Base-by-base conservation (phyloP, 2,888 invertebrate species). In the Linyphia triangularis region DNA sequence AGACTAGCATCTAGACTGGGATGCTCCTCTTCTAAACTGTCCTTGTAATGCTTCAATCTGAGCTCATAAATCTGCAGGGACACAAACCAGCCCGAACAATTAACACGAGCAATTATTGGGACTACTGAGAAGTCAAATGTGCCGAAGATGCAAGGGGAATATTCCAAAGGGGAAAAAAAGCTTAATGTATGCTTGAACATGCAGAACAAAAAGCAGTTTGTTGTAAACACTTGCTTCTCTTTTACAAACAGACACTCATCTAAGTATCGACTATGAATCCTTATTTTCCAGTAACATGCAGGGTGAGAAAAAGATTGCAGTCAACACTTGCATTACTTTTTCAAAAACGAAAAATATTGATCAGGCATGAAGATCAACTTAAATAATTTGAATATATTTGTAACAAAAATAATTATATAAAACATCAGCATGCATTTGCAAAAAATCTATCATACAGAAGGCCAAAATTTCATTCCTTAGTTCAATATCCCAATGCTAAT, bases 21-120 rank as follows among this genome's bases (percentile, higher is more conserved):
- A 92, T 96, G 96, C 78, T 96, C 94, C 92, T 96, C 96, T 92
- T 95, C 95, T 91, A 97, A 94, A 93, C 95, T 95, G 92, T 97
- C 97, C 90, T 95, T 95, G 94, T 96, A 98, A 91, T 96, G 95
- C 93, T 96, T 96, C 93, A 97, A 95, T 92, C 96, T 95, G 93
- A 96, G 95, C 93, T 96, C 96, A 94, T 96, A 96, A 93, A 96
- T 96, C 97, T 89, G 81, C 69, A 75, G 85, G 81, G 85, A 89
- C 88, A n/a, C n/a, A 89, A 89, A 89, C 67, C 43, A 78, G 61
- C 81, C 84, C 70, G 75, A 3, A 86, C 57, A 83, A 4, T 57
- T 69, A 72, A 81, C 28, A 84, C 59, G 57, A 6, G 57, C 61
- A 22, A 70, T 26, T 43, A 28, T 70, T 77, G 61, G 82, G 77